A percentile compares a stretch with the other conserved stretches of the same genome.
Conservation (phyloP, 2,113 vertebrate genomes). For the Thalassarche chlororhynchos region DNA sequence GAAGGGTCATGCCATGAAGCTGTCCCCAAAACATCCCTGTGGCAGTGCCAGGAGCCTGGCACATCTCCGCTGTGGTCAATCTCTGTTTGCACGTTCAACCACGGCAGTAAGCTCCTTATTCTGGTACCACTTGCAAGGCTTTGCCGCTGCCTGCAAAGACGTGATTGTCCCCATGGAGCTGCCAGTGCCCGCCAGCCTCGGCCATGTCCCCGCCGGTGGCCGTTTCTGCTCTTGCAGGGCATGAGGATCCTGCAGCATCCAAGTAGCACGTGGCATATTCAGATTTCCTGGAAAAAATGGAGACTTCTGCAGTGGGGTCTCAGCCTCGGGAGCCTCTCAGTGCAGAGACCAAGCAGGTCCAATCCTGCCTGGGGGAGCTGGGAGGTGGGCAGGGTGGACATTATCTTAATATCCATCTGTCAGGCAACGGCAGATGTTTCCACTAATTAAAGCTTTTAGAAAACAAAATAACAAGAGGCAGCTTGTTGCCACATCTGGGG, state of each 20-base stretch:
- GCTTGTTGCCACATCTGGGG: background rate
- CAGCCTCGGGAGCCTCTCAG: background rate
- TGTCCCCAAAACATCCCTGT: background rate
- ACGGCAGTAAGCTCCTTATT: background rate
- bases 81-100: background rate
- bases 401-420: background rate
- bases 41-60: background rate
- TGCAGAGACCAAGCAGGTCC: background rate
- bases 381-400: background rate
- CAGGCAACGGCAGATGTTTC: background rate
- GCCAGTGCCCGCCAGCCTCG: fast-evolving
- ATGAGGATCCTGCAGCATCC: background rate
- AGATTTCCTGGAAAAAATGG: background rate
- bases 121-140: background rate
- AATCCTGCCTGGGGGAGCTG: background rate
- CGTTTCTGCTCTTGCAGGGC: background rate
- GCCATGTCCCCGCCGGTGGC: fast-evolving
- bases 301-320: background rate
- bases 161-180: background rate
- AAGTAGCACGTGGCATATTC: fast-evolving
- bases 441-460: background rate
- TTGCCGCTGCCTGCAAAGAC: background rate
- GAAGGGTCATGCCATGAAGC: background rate
- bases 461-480: background rate
- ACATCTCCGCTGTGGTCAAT: background rate